These are phyloP conservation scores for Phlogophora meticulosa DNA, from an alignment of 2,888 invertebrate genomes.

Conservation along the genomic window DNA sequence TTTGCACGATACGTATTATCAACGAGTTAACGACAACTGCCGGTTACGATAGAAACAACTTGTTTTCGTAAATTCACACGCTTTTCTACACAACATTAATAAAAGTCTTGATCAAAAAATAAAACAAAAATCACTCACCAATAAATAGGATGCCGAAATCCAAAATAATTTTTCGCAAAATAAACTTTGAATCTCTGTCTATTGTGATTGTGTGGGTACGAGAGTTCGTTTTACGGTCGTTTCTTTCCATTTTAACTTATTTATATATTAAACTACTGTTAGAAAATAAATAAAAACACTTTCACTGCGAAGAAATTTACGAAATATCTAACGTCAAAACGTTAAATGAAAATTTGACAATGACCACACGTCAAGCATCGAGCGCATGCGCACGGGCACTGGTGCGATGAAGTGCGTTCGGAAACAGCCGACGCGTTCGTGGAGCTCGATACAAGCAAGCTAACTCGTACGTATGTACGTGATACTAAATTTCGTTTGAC, in stretches of 20 bases:
- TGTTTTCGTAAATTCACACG: not conserved
- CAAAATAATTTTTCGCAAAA: slow-evolving; percentile 92
- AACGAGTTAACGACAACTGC: slow-evolving; percentile 13
- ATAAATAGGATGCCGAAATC: slow-evolving; percentile 93
- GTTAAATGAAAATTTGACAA: slow-evolving; percentile 61
- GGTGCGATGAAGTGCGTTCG: slow-evolving; percentile 69
- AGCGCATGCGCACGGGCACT: slow-evolving; percentile 89
- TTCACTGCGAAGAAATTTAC: slow-evolving; percentile 76
- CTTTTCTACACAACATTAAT: not conserved
- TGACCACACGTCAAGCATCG: slow-evolving; percentile 75
- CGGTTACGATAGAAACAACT: slow-evolving; percentile 17
- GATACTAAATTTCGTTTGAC: too few species aligned
- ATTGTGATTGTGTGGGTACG: slow-evolving; percentile 85
- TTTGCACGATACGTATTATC: slow-evolving; percentile 20
- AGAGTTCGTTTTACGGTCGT: slow-evolving; percentile 83
- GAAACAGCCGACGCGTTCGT: slow-evolving; percentile 62
- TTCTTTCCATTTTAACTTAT: slow-evolving; percentile 83
- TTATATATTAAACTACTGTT: slow-evolving; percentile 60
- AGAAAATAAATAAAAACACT: slow-evolving; percentile 69
- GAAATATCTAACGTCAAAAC: slow-evolving; percentile 78
- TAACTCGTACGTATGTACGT: too few species aligned
- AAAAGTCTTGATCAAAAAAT: slow-evolving; percentile 5
- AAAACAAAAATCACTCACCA: slow-evolving; percentile 90
- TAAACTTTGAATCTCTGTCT: slow-evolving; percentile 90
- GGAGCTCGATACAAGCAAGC: slow-evolving; percentile 58